Percentiles rank a stretch among this genome's conserved stretches.
Conservation (phyloP, 2,888 invertebrate genomes). For the Cryptophagus acutangulus region DNA sequence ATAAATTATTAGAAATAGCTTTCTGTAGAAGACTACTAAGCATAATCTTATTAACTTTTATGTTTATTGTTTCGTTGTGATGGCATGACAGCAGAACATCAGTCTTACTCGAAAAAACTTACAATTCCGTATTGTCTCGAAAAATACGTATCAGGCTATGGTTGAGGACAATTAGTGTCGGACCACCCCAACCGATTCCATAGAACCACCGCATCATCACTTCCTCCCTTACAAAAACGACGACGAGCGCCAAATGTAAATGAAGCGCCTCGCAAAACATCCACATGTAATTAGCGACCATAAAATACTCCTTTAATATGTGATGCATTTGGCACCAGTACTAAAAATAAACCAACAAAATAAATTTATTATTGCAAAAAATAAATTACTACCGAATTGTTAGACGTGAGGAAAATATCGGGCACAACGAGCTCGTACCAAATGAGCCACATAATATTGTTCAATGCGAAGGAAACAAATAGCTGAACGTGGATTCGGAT, state of each 20-base stretch:
- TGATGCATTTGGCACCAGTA: slow-evolving; percentile 68
- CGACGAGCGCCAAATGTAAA: slow-evolving; percentile 68
- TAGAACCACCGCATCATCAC: slow-evolving; percentile 66
- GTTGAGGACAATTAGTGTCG: slow-evolving; percentile 50
- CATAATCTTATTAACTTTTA: too few species aligned
- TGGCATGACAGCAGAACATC: too few species aligned
- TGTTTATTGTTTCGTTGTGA: too few species aligned
- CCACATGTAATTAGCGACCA: slow-evolving; percentile 77
- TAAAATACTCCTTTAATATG: slow-evolving; percentile 63
- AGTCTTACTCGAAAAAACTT: too few species aligned
- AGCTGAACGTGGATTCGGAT: slow-evolving; percentile 74
- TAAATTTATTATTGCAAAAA: neutral
- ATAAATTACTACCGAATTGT: slow-evolving; percentile 52
- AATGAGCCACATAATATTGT: slow-evolving; percentile 69
- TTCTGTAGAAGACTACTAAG: too few species aligned
- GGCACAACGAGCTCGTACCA: slow-evolving; percentile 66
- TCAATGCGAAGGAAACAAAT: slow-evolving; percentile 68
- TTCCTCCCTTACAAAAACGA: slow-evolving; percentile 70
- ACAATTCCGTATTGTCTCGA: slow-evolving; percentile 57
- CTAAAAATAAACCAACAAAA: slow-evolving; percentile 45
- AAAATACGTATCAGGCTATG: slow-evolving; percentile 50
- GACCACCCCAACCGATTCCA: slow-evolving; percentile 63
- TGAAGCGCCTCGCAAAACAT: slow-evolving; percentile 80
- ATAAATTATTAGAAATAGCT: too few species aligned
- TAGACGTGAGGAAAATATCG: slow-evolving; percentile 52